Percentiles rank a stretch among this genome's conserved stretches.
These are phyloP conservation scores for Nomada ruficornis DNA, from an alignment of 2,888 invertebrate species.

Conservation along the genomic window DNA sequence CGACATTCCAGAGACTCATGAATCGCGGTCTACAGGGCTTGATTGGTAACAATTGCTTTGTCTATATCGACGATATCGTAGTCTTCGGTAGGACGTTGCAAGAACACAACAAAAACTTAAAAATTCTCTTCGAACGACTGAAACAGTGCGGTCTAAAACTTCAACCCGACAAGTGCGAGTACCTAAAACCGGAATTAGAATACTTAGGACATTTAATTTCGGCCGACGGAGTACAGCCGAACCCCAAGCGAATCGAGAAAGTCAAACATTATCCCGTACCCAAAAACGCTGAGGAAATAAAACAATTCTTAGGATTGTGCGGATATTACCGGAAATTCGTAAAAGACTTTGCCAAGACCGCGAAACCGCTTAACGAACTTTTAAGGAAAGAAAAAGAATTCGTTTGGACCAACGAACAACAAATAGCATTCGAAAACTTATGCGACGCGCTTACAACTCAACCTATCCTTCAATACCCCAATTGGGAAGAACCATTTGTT, in stretches of 20 bases:
- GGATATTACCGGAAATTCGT: constrained; percentile 36
- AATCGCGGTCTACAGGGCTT: constrained; percentile 19
- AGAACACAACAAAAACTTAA: constrained; percentile 22
- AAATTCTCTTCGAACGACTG: constrained; percentile 9
- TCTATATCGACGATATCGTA: constrained; percentile 6
- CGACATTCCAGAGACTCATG: constrained; percentile 26
- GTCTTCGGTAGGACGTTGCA: constrained; percentile 10
- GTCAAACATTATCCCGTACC: constrained; percentile 19
- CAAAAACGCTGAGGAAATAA: constrained; percentile 7
- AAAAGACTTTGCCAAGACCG: constrained; percentile 20
- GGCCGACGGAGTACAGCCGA: not conserved
- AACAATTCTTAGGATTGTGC: constrained; percentile 22
- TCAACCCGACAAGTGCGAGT: constrained; percentile 36
- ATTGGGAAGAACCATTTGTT: too few species aligned
- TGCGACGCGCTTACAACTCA: not conserved
- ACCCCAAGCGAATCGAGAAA: not conserved
- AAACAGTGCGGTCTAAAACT: constrained; percentile 5
- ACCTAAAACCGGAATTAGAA: constrained; percentile 19
- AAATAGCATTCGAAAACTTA: constrained; percentile 18
- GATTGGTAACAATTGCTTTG: not conserved
- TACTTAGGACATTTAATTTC: constrained; percentile 29
- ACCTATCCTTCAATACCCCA: too few species aligned
- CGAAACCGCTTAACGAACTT: constrained; percentile 14
- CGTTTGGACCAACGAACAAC: constrained; percentile 1
- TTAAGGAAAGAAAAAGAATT: constrained; percentile 15